Evolutionary conservation across 1,140 invertebrate species (phyloP), one percentile per base, ranked within the genome.

Genomic region (Manduca sexta): DNA sequence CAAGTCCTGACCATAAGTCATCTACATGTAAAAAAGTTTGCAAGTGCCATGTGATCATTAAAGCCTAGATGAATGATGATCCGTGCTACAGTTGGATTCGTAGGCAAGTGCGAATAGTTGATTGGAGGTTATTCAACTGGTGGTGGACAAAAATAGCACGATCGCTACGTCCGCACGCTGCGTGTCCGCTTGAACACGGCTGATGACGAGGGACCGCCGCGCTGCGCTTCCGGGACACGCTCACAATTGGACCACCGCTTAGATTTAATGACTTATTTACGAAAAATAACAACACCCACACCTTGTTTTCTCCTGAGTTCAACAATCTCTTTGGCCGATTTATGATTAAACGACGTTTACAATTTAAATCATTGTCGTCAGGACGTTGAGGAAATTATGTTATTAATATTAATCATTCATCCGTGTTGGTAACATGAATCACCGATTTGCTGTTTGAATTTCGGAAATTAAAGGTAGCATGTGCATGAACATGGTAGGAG

Each of bases 111-210:
- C 78, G 75, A 82, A 84, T 84, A 84, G 71, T 74, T 82, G 74
- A 84, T 84, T 80, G 74, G 80, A 80, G 80, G 80, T 84, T 79
- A 82, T 82, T 84, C 78, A 84, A 84, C 80, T 79, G 76, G 64
- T 78, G 66, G 63, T 73, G 66, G 46, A 73, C 78, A 65, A 59
- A 84, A 84, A 84, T 84, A 84, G 80, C 62, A 60, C 74, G 74
- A 77, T 80, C 73, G 52, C 58, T 66, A 62, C 63, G 68, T 60
- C 53, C 66, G 65, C 65, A 67, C 57, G 62, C 48, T 48, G 56
- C 44, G 41, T 51, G 50, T 52, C 56, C 53, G 47, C 52, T 21
- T 51, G 55, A 38, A 53, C 57, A 57, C 61, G 60, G 59, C 56
- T 64, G 57, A 69, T 69, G 70, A 69, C 67, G 61, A 35, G 49